A percentile compares a stretch with the other conserved stretches of the same genome.
Evolutionary conservation across 2,113 vertebrate species (phyloP).

Genomic region (Herpetotheres cachinnans): DNA sequence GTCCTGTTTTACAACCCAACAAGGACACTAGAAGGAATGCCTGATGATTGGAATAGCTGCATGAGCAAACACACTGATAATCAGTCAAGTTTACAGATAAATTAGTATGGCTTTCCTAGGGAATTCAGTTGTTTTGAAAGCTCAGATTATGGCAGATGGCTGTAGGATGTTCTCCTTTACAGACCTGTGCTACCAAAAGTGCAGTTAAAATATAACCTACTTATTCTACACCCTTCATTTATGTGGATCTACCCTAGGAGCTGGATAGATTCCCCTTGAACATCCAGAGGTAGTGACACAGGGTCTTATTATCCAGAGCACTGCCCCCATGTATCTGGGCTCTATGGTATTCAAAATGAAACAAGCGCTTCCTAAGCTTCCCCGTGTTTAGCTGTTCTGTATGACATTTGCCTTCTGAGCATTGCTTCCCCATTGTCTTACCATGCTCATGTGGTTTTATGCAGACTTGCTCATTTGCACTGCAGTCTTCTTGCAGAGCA

Average conservation of each 20-base stretch:
- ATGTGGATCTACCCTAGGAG: neutral
- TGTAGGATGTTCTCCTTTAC: neutral
- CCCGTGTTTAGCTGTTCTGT: neutral
- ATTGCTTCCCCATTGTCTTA: neutral
- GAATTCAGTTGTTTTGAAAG: neutral
- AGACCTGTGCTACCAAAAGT: neutral
- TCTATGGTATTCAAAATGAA: neutral
- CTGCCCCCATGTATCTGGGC: neutral
- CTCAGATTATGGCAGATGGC: neutral
- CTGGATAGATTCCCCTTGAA: neutral
- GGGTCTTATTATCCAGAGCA: accelerated
- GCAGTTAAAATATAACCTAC: neutral
- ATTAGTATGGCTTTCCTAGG: neutral
- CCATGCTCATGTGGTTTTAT: accelerated
- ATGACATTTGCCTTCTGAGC: neutral
- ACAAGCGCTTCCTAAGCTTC: neutral
- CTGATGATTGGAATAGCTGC: neutral
- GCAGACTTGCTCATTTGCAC: neutral
- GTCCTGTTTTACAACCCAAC: neutral
- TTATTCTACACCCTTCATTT: neutral
- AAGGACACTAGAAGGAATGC: neutral
- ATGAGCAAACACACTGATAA: neutral
- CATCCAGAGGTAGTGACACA: neutral
- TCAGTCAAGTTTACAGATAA: neutral
- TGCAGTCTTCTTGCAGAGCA: neutral